These are phyloP conservation scores for Agapornis roseicollis DNA, from an alignment of 2,113 vertebrate species.

Conservation along the genomic window DNA sequence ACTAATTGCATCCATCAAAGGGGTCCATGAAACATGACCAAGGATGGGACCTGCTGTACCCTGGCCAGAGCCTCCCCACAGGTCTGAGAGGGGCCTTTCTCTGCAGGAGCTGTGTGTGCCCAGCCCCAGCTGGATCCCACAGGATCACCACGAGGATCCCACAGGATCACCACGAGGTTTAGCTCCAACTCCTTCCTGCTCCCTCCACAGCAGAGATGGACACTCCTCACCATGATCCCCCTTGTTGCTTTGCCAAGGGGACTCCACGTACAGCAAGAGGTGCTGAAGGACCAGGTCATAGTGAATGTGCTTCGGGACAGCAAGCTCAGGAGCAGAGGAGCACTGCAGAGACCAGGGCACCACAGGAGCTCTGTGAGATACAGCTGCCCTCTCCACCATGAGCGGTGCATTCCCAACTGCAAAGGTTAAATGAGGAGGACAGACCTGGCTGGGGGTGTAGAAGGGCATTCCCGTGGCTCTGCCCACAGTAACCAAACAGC, in stretches of 20 bases:
- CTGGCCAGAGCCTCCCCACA: rapidly evolving
- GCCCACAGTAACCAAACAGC: background rate
- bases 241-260: background rate
- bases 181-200: background rate
- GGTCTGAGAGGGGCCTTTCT: background rate
- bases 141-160: background rate
- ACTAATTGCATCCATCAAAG: background rate
- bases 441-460: background rate
- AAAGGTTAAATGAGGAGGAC: background rate
- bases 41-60: background rate
- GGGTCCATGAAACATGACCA: background rate
- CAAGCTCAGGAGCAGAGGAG: background rate
- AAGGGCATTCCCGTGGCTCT: background rate
- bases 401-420: rapidly evolving
- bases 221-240: rapidly evolving
- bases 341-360: background rate
- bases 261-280: background rate
- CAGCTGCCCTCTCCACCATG: rapidly evolving
- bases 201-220: background rate
- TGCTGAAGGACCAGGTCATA: background rate
- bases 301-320: background rate
- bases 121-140: too few species aligned
- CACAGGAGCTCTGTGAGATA: background rate
- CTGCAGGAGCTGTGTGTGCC: background rate
- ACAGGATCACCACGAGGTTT: background rate